phyloP scores from a whole-genome alignment of 2,797 vertebrate genomes.

The Synanceia verrucosa region DNA sequence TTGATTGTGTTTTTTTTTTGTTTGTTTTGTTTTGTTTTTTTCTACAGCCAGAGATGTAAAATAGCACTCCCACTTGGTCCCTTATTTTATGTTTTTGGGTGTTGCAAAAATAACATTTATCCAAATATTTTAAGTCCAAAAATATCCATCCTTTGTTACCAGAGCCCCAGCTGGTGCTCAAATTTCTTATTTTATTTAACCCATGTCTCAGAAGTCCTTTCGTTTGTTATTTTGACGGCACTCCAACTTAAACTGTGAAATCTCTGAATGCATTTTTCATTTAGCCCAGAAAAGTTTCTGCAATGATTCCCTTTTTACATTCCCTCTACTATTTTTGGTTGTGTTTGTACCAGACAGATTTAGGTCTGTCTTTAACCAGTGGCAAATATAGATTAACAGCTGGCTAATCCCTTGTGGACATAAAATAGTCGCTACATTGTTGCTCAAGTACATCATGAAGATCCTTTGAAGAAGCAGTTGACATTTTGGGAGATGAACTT shows the following conservation, averaged over 20 bases:
- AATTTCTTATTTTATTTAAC: not conserved
- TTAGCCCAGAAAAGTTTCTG: not conserved
- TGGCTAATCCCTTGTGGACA: not conserved
- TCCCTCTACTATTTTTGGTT: not conserved
- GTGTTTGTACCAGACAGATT: not conserved
- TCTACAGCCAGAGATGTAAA: not conserved
- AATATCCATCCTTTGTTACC: not conserved
- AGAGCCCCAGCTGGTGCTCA: not conserved
- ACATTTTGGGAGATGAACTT: not conserved
- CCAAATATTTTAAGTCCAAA: not conserved
- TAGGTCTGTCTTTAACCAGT: not conserved
- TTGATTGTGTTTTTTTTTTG: not conserved
- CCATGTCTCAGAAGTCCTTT: not conserved
- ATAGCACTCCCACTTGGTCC: not conserved
- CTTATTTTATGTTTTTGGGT: not conserved
- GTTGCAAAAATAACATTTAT: not conserved
- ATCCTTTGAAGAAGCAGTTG: not conserved
- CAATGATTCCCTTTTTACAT: not conserved
- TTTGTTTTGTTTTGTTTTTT: too few species aligned
- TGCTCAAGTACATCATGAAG: not conserved
- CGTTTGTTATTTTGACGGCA: slow-evolving; percentile 3
- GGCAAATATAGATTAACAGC: not conserved
- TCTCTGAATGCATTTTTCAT: not conserved
- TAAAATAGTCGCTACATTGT: not conserved
- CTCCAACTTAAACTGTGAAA: not conserved